Percentiles rank a stretch among this genome's conserved stretches.
phyloP scores from a whole-genome alignment of 2,888 invertebrate species.

The Parnassius mnemosyne region DNA sequence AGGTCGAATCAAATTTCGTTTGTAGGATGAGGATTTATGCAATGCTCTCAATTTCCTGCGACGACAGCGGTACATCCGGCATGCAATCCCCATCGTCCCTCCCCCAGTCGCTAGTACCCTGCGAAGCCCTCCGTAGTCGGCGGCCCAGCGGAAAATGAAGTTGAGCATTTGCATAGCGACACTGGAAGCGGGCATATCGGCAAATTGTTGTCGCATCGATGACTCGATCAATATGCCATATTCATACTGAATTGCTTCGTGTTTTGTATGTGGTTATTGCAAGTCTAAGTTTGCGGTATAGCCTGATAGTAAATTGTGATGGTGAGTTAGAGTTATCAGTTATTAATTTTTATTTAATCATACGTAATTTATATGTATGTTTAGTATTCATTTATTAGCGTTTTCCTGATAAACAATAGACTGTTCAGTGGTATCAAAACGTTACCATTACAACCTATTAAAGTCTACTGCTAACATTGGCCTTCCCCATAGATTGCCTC shows the following conservation, averaged over 20 bases:
- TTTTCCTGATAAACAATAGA: too few species aligned
- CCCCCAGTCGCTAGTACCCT: constrained; percentile 32
- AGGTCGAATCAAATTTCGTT: constrained; percentile 77
- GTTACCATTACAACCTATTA: too few species aligned
- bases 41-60: constrained; percentile 79
- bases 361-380: too few species aligned
- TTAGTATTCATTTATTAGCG: too few species aligned
- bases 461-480: too few species aligned
- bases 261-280: constrained; percentile 20
- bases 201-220: constrained; percentile 77
- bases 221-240: constrained; percentile 71
- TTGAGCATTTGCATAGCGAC: constrained; percentile 75
- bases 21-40: constrained; percentile 77
- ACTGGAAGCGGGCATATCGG: constrained; percentile 71
- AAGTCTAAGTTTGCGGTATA: neutral
- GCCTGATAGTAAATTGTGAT: too few species aligned
- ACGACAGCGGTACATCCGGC: constrained; percentile 75
- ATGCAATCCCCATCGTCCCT: constrained; percentile 43
- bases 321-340: too few species aligned
- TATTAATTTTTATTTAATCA: too few species aligned
- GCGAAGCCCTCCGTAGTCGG: constrained; percentile 42
- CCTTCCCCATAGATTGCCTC: too few species aligned
- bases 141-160: constrained; percentile 71
- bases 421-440: too few species aligned
- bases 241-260: constrained; percentile 44